Percentiles rank a stretch among this genome's conserved stretches.
phyloP scores from a whole-genome alignment of 1,140 invertebrate species.

The Wiebesia pumilae region DNA sequence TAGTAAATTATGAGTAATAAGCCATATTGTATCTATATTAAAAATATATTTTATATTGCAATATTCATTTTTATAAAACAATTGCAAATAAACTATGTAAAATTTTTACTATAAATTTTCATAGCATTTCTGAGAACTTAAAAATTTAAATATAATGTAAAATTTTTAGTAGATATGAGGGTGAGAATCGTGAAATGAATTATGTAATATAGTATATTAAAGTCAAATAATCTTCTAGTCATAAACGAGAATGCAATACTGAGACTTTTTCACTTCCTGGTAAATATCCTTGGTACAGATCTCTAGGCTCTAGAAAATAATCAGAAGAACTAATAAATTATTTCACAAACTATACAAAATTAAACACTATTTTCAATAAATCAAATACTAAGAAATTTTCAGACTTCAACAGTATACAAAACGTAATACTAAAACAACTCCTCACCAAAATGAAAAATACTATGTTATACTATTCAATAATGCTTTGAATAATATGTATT shows the following conservation, averaged over 20 bases:
- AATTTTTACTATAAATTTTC: background rate
- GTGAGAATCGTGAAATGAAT: conserved; percentile 14
- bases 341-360: no score
- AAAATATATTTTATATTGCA: background rate
- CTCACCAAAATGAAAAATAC: no score
- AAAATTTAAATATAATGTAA: conserved; percentile 9
- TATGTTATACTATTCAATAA: no score
- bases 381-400: no score
- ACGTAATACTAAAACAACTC: no score
- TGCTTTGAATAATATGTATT: no score
- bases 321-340: no score
- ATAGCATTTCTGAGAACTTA: background rate
- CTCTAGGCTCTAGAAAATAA: no score
- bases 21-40: background rate
- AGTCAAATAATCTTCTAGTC: conserved; percentile 55
- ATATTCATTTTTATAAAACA: conserved; percentile 5
- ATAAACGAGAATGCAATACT: conserved; percentile 44
- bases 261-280: no score
- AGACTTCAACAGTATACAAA: no score
- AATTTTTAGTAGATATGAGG: conserved; percentile 14
- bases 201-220: conserved; percentile 50
- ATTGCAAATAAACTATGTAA: background rate
- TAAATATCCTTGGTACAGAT: no score
- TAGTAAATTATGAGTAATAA: background rate
- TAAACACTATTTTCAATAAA: no score